These are phyloP conservation scores for Plebejus melissa DNA, from an alignment of 2,888 invertebrate species.

Conservation along the genomic window DNA sequence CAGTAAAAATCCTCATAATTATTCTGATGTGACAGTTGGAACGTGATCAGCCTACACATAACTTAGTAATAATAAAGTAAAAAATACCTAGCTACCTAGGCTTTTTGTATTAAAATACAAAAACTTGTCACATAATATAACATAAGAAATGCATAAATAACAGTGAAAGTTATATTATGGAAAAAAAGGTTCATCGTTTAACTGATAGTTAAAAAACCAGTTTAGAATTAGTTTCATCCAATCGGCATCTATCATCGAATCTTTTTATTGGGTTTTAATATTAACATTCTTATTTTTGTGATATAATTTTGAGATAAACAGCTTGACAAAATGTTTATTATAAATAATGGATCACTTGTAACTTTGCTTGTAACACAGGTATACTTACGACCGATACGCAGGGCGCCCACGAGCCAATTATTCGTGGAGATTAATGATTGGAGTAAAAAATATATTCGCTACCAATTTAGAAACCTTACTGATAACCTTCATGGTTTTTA, in stretches of 20 bases:
- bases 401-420: conserved; percentile 10
- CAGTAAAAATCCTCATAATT: not conserved
- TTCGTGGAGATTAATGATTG: conserved; percentile 12
- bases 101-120: not conserved
- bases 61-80: no score
- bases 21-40: no score
- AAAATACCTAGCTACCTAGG: no score
- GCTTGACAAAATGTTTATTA: conserved; percentile 15
- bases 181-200: not conserved
- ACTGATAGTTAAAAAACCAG: conserved; percentile 10
- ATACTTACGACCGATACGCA: not conserved
- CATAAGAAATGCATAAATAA: not conserved
- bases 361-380: not conserved
- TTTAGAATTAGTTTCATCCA: not conserved
- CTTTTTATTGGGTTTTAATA: conserved; percentile 3
- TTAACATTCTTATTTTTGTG: not conserved
- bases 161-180: not conserved
- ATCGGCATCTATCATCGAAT: not conserved
- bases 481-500: conserved; percentile 3
- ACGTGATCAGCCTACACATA: no score
- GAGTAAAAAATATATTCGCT: conserved; percentile 1
- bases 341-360: conserved; percentile 19
- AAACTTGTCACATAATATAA: not conserved
- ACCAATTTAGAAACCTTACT: not conserved
- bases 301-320: not conserved